Percentiles rank a stretch among this genome's conserved stretches.
These are phyloP conservation scores for Mantis religiosa DNA, from an alignment of 2,888 invertebrate species.

Conservation along the genomic window DNA sequence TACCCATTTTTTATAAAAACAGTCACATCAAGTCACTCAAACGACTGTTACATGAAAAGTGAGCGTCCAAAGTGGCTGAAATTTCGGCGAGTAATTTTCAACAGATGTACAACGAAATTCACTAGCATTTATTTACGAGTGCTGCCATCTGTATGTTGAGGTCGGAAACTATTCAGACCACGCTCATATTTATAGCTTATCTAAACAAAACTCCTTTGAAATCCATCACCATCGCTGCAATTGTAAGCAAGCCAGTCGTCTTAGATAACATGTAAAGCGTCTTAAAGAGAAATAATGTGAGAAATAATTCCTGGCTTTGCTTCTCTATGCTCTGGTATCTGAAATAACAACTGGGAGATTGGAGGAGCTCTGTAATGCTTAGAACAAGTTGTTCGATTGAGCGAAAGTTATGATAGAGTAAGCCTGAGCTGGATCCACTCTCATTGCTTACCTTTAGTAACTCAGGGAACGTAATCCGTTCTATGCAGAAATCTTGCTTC, in stretches of 20 bases:
- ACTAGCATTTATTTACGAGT: too few relatives aligned
- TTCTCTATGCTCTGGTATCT: neutral
- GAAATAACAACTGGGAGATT: conserved; percentile 9
- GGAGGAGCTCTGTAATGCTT: neutral
- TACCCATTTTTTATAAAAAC: too few relatives aligned
- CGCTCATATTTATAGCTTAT: too few relatives aligned
- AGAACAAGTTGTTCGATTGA: neutral
- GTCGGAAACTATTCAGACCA: too few relatives aligned
- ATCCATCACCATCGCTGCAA: too few relatives aligned
- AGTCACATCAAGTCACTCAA: too few relatives aligned
- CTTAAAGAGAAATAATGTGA: neutral
- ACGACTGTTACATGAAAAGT: too few relatives aligned
- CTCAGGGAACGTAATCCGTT: neutral
- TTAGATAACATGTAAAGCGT: neutral
- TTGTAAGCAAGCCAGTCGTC: neutral
- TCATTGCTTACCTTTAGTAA: neutral
- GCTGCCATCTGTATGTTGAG: too few relatives aligned
- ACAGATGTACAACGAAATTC: too few relatives aligned
- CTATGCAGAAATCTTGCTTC: neutral
- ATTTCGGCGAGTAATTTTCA: too few relatives aligned
- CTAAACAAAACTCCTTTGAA: too few relatives aligned
- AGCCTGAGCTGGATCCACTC: neutral
- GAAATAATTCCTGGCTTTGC: neutral
- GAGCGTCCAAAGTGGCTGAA: too few relatives aligned
- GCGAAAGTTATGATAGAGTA: neutral